Base-by-base conservation (phyloP, 2,113 vertebrate genomes). In the Urocynchramus pylzowi region DNA sequence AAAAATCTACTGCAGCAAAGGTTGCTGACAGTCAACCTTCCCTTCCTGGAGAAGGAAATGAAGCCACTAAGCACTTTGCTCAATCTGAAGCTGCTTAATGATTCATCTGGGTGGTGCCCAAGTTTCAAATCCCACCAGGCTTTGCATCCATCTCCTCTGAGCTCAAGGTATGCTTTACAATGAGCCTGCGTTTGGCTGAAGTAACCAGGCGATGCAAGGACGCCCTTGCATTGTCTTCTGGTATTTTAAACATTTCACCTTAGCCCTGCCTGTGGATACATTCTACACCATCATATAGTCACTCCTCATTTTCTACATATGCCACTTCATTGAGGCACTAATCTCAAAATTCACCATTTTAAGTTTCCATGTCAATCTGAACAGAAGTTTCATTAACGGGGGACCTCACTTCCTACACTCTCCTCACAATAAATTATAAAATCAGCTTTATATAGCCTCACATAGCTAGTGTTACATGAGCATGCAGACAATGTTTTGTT, bases 11-110 rank as follows among this genome's bases (percentile, higher is more conserved):
- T 24, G 64, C 54, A 70, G 63, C 31, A 59, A 61, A 94, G 69
- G 74, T 22, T 88, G 75, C 75, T 30, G 44, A 90, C 73, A 63
- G 75, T 35, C 60, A 77, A 13, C 26, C 28, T 67, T 85, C 68
- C n/a, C 87, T 94, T 94, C 84, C 93, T 93, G 85, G 12, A 83
- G 28, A 84, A 80, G 87, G 52, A 96, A 96, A 71, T 35, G 41
- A 84, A 41, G 89, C 73, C 57, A 78, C n/a, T 89, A 93, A 84
- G 95, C 90, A 86, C 65, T 95, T 91, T 15, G 54, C 67, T 77
- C 44, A 50, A 26, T 15, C 26, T 53, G 42, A 71, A 94, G 50
- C 77, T 94, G 75, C 87, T 94, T 69, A 90, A 75, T 21, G 3
- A 42, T 57, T 87, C 71, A 47, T 77, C 39, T 50, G 92, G 82